Evolutionary conservation across 2,113 vertebrate species (phyloP).

Genomic region (Agelaius phoeniceus): DNA sequence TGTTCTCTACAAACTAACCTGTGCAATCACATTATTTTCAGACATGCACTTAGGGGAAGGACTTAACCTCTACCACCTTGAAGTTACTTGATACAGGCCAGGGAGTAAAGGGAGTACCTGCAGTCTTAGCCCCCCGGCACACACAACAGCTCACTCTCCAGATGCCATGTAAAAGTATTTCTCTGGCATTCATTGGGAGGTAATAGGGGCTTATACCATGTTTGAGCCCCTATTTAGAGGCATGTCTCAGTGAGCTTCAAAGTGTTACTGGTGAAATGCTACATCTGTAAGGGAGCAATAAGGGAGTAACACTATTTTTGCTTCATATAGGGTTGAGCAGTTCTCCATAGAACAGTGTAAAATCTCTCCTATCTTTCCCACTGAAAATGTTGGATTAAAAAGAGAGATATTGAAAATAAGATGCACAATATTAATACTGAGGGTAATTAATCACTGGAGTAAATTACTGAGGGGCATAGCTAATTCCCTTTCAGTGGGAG

Average conservation of each 20-base stretch:
- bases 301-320: background rate
- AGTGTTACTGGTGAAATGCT: background rate
- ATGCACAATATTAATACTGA: background rate
- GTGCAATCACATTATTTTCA: background rate
- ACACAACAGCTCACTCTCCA: background rate
- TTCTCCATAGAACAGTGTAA: background rate
- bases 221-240: background rate
- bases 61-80: background rate
- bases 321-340: background rate
- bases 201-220: background rate
- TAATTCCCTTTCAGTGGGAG: background rate
- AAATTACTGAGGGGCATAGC: background rate
- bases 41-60: background rate
- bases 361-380: background rate
- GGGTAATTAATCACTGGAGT: background rate
- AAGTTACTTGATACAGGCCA: background rate
- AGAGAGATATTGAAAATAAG: background rate
- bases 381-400: background rate
- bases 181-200: background rate
- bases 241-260: background rate
- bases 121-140: background rate
- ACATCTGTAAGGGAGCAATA: background rate
- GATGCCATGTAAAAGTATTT: background rate
- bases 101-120: background rate
- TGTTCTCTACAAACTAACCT: background rate